phyloP scores from a whole-genome alignment of 1,140 invertebrate genomes.

The Dufourea novaeangliae region DNA sequence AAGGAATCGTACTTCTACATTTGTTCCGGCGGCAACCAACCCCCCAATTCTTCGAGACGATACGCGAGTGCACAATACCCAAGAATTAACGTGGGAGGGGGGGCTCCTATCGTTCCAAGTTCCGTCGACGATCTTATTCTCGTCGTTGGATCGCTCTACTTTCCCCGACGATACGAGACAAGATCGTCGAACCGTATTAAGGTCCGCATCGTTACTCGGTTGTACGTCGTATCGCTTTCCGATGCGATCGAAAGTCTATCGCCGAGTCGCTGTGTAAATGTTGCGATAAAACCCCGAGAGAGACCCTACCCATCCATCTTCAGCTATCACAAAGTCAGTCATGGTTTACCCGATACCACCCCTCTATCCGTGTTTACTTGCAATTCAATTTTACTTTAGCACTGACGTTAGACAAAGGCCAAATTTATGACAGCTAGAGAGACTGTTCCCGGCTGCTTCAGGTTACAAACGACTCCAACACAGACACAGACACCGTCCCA shows the following conservation, averaged over 20 bases:
- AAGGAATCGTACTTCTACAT: background rate
- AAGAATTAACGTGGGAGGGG: conserved; percentile 17
- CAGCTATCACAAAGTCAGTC: background rate
- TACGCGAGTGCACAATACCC: background rate
- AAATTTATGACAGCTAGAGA: no score
- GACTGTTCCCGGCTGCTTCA: no score
- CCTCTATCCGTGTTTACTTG: conserved; percentile 2
- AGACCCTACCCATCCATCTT: conserved; percentile 25
- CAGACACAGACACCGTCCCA: no score
- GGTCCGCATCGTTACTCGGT: conserved; percentile 17
- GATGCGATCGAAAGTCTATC: conserved; percentile 39
- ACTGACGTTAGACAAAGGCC: no score
- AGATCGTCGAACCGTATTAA: conserved; percentile 29
- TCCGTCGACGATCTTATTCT: conserved; percentile 2
- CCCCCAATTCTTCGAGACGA: background rate
- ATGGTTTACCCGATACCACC: background rate
- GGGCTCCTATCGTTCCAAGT: background rate
- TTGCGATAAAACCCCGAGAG: background rate
- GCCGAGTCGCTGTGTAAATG: conserved; percentile 12
- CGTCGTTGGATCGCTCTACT: conserved; percentile 13
- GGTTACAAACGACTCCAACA: no score
- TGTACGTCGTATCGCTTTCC: conserved; percentile 21
- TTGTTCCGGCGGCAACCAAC: background rate
- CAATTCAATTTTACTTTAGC: conserved; percentile 9
- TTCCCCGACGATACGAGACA: background rate